Percentiles rank a stretch among this genome's conserved stretches.
phyloP scores from a whole-genome alignment of 2,888 invertebrate genomes.

The Ochlodes sylvanus region DNA sequence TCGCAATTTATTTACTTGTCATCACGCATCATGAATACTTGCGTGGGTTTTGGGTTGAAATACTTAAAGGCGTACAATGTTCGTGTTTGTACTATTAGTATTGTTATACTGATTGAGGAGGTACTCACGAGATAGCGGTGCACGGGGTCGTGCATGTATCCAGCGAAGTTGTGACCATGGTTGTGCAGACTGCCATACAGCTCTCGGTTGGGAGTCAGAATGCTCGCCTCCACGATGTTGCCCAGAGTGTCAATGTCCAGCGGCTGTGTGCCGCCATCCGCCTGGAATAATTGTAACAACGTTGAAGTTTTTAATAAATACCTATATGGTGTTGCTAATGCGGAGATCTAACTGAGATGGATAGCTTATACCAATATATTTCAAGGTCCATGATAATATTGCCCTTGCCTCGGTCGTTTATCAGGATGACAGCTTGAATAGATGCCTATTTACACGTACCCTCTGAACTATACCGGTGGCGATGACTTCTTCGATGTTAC shows the following conservation, averaged over 20 bases:
- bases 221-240: slow-evolving; percentile 89
- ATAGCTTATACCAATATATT: too few relatives aligned
- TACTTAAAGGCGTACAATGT: too few relatives aligned
- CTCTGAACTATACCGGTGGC: slow-evolving; percentile 87
- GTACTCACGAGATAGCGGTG: slow-evolving; percentile 63
- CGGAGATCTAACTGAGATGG: too few relatives aligned
- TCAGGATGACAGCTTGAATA: too few relatives aligned
- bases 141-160: slow-evolving; percentile 90
- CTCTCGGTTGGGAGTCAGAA: slow-evolving; percentile 86
- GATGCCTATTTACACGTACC: slow-evolving; percentile 56
- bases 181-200: slow-evolving; percentile 91
- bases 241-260: slow-evolving; percentile 89
- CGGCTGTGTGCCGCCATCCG: slow-evolving; percentile 73
- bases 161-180: slow-evolving; percentile 89
- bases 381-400: too few relatives aligned
- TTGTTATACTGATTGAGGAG: too few relatives aligned
- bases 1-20: too few relatives aligned
- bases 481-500: slow-evolving; percentile 90
- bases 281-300: slow-evolving; percentile 54
- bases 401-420: too few relatives aligned
- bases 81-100: too few relatives aligned
- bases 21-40: too few relatives aligned
- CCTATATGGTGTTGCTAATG: too few relatives aligned
- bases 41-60: too few relatives aligned
- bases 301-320: neutral